Conservation (phyloP, 2,888 invertebrate genomes). For the Acleris holmiana region DNA sequence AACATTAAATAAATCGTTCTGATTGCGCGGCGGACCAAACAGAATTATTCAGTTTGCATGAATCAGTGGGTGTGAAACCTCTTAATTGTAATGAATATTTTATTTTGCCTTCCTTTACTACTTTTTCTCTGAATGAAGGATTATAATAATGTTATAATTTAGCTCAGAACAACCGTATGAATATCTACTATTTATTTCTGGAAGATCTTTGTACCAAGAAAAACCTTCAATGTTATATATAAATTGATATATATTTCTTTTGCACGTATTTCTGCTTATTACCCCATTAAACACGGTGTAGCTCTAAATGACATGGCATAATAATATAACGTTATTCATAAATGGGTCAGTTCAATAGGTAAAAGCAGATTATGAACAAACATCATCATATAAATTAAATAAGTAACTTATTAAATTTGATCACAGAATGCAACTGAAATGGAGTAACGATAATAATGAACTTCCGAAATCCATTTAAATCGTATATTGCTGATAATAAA, state of each 20-base stretch:
- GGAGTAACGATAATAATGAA: not conserved
- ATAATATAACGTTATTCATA: not conserved
- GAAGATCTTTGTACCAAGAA: no score
- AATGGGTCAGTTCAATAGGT: not conserved
- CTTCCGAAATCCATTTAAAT: not conserved
- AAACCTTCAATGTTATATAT: no score
- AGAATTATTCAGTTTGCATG: conserved; percentile 4
- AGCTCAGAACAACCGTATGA: no score
- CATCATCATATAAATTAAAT: not conserved
- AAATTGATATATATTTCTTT: no score
- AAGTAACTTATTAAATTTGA: not conserved
- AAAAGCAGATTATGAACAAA: not conserved
- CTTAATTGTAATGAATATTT: not conserved
- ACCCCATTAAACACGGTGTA: no score
- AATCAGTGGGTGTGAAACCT: conserved; percentile 2
- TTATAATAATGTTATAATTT: no score
- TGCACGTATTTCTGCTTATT: no score
- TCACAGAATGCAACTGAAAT: not conserved
- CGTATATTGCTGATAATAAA: not conserved
- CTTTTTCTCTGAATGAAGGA: no score
- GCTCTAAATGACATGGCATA: not conserved
- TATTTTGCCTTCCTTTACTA: no score
- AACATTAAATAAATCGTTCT: conserved; percentile 14
- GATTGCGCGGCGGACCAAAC: not conserved
- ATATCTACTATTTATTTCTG: no score